Evolutionary conservation across 2,797 vertebrate species (phyloP).

Genomic region (Zonotrichia albicollis): DNA sequence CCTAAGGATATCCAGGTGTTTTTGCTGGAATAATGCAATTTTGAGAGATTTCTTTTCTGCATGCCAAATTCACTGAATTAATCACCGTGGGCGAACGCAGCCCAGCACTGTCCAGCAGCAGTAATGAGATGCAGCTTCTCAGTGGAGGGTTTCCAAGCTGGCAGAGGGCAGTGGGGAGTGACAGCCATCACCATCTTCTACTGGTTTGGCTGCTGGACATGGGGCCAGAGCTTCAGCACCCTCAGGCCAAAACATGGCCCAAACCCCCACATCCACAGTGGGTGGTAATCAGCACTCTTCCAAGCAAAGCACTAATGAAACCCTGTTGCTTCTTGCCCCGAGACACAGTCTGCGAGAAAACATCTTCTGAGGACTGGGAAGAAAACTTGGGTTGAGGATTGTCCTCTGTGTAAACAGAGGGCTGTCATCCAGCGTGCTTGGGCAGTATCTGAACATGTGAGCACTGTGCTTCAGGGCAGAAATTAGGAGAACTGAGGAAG

Average conservation of each 20-base stretch:
- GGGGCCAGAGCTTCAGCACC: background rate
- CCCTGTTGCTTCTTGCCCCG: background rate
- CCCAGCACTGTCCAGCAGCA: background rate
- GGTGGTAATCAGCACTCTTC: background rate
- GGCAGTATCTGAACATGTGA: background rate
- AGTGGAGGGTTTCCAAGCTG: background rate
- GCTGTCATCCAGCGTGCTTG: background rate
- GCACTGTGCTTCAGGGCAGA: background rate
- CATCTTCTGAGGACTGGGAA: background rate
- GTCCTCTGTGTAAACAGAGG: background rate
- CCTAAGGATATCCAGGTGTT: constrained; percentile 36
- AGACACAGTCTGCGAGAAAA: background rate
- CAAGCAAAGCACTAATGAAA: background rate
- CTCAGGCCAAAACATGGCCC: background rate
- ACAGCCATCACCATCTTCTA: background rate
- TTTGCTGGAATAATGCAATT: constrained; percentile 16
- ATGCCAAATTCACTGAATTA: constrained; percentile 12
- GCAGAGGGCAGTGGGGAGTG: background rate
- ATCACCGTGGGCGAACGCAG: fast-evolving
- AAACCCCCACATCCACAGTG: background rate
- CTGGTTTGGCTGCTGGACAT: background rate
- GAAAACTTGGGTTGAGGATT: background rate
- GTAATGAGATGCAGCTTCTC: constrained; percentile 8
- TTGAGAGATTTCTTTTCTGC: background rate
- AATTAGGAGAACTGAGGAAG: background rate